Base-by-base conservation (phyloP, 2,797 vertebrate genomes). In the Micrastur ruficollis region DNA sequence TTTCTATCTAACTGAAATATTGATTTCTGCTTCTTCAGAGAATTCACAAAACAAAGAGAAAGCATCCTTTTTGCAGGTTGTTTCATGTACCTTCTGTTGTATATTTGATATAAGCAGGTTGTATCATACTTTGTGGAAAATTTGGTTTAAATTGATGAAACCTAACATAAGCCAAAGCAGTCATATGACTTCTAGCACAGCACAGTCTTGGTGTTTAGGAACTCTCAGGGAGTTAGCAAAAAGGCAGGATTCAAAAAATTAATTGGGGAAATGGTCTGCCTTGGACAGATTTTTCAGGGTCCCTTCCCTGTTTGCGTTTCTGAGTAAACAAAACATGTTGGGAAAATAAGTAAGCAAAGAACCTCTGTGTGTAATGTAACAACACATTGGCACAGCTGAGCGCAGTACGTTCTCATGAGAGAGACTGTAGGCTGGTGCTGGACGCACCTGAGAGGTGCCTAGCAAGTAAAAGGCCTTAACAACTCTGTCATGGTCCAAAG, bases 1-100 rank as follows among this genome's bases (percentile, higher is more conserved):
- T 94, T 93, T 92, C 73, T 95, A 84, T 78, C 63, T 89, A 95
- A 58, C 87, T 91, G 47, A 78, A 78, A 22, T 85, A 96, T 89
- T 97, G 89, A 90, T 95, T 92, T 95, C 70, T 88, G 56, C 73
- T 94, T 82, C 68, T 76, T 78, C 55, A 74, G 67, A 93, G 63
- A 95, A 90, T 61, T 89, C 44, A 29, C 88, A 95, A 90, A 95
- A 47, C 68, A 90, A 87, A 96, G 52, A 58, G 68, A 66, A 96
- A 97, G 81, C 6, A 40, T 27, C 16, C 6, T 84, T 53, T 93
- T 72, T 93, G 40, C 12, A 62, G 68, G 36, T 32, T 76, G 38
- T 87, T 87, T 92, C 20, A 26, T 89, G 46, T 13, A 71, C 12
- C 12, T 72, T 74, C 53, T 90, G 44, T 38, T 75, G 32, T 59